A percentile compares a stretch with the other conserved stretches of the same genome.
Conservation (phyloP, 2,888 invertebrate genomes). For the Hypolimnas misippus region DNA sequence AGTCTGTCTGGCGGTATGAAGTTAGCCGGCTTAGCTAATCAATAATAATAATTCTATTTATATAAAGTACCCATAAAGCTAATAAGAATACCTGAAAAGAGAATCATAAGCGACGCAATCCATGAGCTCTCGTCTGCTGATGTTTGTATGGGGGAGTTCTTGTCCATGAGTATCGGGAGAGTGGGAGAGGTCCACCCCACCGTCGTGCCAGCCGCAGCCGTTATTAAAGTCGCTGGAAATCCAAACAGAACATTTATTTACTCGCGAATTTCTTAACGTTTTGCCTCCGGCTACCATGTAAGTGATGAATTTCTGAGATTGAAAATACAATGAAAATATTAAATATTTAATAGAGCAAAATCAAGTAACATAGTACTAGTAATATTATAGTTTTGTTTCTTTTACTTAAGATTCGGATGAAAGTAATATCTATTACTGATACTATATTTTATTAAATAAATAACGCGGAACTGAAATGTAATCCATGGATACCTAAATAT, state of each 20-base stretch:
- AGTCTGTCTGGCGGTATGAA: no score
- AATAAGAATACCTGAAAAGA: slow-evolving; percentile 48
- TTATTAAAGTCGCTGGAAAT: slow-evolving; percentile 78
- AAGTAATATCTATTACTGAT: no score
- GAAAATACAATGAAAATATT: slow-evolving; percentile 24
- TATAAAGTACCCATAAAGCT: no score
- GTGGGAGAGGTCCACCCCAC: slow-evolving; percentile 86
- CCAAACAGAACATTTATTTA: slow-evolving; percentile 24
- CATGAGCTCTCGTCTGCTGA: slow-evolving; percentile 84
- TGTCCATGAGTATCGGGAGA: slow-evolving; percentile 77
- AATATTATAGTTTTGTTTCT: not conserved
- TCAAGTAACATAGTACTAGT: not conserved
- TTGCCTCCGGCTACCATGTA: slow-evolving; percentile 9
- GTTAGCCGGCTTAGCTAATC: no score
- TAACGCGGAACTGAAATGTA: no score
- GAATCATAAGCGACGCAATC: slow-evolving; percentile 86
- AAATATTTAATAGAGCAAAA: slow-evolving; percentile 15
- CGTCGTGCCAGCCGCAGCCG: slow-evolving; percentile 80
- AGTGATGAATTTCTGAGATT: slow-evolving; percentile 20
- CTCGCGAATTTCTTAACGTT: slow-evolving; percentile 12
- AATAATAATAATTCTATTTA: no score
- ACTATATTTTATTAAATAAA: no score
- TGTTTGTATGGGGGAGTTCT: slow-evolving; percentile 80
- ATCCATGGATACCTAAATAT: no score
- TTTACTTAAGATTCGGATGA: no score